These are phyloP conservation scores for Megalurothrips usitatus DNA, from an alignment of 2,888 invertebrate species.

Conservation along the genomic window DNA sequence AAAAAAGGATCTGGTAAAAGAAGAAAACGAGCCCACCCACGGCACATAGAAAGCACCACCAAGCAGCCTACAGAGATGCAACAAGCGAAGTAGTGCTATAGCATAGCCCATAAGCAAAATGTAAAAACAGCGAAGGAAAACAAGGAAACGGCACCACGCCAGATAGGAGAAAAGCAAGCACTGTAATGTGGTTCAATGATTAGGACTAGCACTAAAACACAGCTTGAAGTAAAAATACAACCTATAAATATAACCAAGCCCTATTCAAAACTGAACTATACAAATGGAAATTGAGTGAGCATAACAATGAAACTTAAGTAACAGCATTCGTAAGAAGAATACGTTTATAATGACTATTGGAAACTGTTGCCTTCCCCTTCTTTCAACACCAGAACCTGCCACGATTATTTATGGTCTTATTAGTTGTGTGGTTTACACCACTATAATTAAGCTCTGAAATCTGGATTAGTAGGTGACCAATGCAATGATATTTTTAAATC, in stretches of 20 bases:
- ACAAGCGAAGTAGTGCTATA: no score
- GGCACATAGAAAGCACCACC: no score
- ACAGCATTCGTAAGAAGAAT: slow-evolving; percentile 30
- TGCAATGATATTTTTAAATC: slow-evolving; percentile 12
- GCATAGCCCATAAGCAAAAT: no score
- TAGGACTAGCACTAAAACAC: not conserved
- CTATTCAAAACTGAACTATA: slow-evolving; percentile 24
- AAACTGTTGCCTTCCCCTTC: not conserved
- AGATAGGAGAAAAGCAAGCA: not conserved
- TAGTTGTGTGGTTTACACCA: not conserved
- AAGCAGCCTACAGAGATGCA: no score
- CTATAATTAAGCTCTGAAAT: not conserved
- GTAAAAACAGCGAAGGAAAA: not conserved
- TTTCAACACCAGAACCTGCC: slow-evolving; percentile 18
- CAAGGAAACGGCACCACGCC: not conserved
- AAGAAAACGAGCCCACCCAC: not conserved
- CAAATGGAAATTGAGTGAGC: not conserved
- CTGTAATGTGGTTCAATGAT: not conserved
- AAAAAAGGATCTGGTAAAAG: not conserved
- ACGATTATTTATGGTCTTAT: not conserved
- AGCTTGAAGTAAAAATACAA: not conserved
- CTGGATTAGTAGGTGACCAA: slow-evolving; percentile 9
- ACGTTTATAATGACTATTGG: slow-evolving; percentile 30
- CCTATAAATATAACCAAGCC: not conserved
- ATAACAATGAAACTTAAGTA: slow-evolving; percentile 28